Base-by-base conservation (phyloP, 2,888 invertebrate genomes). In the Amphipyra tragopoginis region DNA sequence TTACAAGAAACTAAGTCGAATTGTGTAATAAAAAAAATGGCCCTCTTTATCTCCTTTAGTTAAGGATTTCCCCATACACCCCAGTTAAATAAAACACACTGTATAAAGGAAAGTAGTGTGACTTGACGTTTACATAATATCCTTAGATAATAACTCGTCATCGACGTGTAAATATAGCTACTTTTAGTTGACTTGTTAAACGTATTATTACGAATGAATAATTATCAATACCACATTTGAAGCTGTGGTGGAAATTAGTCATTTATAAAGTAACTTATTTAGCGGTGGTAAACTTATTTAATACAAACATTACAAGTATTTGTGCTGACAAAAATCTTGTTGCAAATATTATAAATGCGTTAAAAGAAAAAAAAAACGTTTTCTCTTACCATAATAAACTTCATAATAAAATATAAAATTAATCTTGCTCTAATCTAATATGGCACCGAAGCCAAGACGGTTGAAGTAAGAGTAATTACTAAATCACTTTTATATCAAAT, bases 381-480 rank as follows among this genome's bases (percentile, higher is more conserved):
- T 43, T 67, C 34, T 63, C 40, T 47, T 57, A 14, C 15, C 42
- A 44, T 63, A 72, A 59, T 69, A 72, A 72, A 67, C 58, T 72
- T 70, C 72, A 58, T 72, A 66, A 62, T 51, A 58, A 72, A 72
- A 68, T 58, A 63, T 60, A 72, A 68, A 65, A 66, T 66, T 48
- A 65, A 73, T 42, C 70, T 61, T 70, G 61, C 64, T 67, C 53
- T 70, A 75, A 53, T 61, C 68, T 70, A 65, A 8, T 77, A 81
- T 81, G 80, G 80, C 82, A 82, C 80, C 42, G n/a, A 44, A 59
- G 75, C 79, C 66, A 68, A 66, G 42, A 68, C 49, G 33, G 49
- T 50, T 65, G 68, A 75, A 72, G 68, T 79, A 73, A 76, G 67
- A 45, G 21, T 44, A 65, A 53, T 54, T 56, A 13, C 49, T 58